A percentile compares a stretch with the other conserved stretches of the same genome.
phyloP scores from a whole-genome alignment of 2,797 vertebrate genomes.

The Acanthurus leucopareius region DNA sequence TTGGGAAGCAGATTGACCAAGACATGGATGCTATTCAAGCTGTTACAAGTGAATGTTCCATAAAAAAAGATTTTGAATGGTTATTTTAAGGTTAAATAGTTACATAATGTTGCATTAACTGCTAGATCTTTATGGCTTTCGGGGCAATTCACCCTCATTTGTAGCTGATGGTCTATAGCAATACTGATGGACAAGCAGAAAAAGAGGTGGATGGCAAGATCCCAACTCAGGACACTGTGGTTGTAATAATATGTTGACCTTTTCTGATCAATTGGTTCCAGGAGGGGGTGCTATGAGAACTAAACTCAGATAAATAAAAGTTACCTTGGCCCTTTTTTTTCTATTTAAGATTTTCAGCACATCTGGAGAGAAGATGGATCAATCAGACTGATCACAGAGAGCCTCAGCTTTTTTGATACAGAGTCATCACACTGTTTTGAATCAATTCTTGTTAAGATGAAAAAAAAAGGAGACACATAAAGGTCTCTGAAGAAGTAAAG shows the following conservation, averaged over 20 bases:
- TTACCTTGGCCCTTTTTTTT: background rate
- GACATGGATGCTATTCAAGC: too few relatives aligned
- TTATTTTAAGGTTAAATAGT: too few relatives aligned
- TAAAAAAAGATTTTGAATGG: too few relatives aligned
- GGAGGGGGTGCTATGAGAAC: background rate
- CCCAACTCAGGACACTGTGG: background rate
- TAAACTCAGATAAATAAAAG: background rate
- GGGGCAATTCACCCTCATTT: background rate
- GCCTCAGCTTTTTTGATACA: background rate
- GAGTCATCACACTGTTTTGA: background rate
- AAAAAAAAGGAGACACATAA: background rate
- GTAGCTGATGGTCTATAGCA: background rate
- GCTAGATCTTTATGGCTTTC: background rate
- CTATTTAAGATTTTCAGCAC: background rate
- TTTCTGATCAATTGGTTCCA: background rate
- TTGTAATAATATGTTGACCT: background rate
- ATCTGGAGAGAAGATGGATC: background rate
- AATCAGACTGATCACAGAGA: background rate
- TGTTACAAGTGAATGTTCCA: too few relatives aligned
- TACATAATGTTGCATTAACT: conserved; percentile 1
- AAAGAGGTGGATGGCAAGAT: background rate
- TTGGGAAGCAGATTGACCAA: too few relatives aligned
- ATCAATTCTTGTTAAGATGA: background rate
- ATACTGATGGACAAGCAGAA: background rate
- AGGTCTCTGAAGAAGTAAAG: background rate